Evolutionary conservation across 2,113 vertebrate genomes (phyloP).

Genomic region (Chlorodrepanis virens): DNA sequence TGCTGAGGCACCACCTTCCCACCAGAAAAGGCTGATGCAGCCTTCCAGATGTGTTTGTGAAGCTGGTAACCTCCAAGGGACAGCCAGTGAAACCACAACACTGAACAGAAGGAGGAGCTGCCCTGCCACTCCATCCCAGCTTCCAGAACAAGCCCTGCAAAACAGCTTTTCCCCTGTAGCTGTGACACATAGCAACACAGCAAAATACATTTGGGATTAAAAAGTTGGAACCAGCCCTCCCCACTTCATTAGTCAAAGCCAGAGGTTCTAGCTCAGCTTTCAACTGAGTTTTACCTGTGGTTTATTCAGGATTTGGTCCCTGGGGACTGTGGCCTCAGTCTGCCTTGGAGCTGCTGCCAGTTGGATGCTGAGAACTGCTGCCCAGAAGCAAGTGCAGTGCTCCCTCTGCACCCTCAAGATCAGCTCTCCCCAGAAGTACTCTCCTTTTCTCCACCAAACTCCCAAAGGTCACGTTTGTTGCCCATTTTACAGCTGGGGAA

Average conservation of each 20-base stretch:
- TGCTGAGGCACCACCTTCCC: neutral
- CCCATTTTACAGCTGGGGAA: constrained; percentile 1
- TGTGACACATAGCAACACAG: too few species aligned
- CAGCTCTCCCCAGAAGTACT: neutral
- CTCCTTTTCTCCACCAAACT: neutral
- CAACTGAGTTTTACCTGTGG: neutral
- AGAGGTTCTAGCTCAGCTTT: neutral
- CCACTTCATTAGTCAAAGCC: neutral
- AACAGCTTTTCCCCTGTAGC: neutral
- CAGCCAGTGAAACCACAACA: neutral
- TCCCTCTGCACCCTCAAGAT: neutral
- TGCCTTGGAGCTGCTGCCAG: neutral
- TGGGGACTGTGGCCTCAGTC: neutral
- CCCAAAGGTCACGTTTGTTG: neutral
- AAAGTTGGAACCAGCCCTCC: neutral
- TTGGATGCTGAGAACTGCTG: neutral
- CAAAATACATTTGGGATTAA: neutral
- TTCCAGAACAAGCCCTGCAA: neutral
- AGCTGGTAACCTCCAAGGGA: neutral
- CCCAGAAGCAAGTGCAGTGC: neutral
- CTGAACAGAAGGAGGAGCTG: neutral
- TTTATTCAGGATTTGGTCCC: neutral
- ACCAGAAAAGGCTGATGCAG: constrained; percentile 26
- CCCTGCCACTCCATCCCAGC: neutral
- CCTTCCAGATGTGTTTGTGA: neutral